Conservation (phyloP, 1,140 invertebrate genomes). For the Hestina assimilis region DNA sequence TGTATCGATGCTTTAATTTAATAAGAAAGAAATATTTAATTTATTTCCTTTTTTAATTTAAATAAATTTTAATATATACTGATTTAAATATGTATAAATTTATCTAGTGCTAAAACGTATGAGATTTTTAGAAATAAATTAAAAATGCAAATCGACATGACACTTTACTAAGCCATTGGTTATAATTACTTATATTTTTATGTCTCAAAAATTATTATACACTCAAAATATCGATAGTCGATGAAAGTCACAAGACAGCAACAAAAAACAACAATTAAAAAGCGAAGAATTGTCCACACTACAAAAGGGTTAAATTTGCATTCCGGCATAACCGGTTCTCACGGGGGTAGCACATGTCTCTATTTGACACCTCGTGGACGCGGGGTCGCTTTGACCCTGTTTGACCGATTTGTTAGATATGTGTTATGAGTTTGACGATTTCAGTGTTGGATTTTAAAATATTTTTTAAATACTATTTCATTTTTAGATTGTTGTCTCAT, state of each 20-base stretch:
- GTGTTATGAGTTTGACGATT: no score
- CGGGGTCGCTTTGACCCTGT: conserved; percentile 19
- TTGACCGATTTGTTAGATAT: not conserved
- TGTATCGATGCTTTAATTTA: conserved; percentile 10
- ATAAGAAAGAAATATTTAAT: no score
- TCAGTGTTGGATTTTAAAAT: not conserved
- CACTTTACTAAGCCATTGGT: not conserved
- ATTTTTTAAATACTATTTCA: not conserved
- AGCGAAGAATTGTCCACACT: conserved; percentile 59
- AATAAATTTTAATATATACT: no score
- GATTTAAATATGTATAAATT: no score
- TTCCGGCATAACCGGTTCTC: conserved; percentile 63
- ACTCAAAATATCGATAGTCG: conserved; percentile 38
- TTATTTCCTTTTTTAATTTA: no score
- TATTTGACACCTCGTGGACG: conserved; percentile 38
- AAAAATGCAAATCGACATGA: no score
- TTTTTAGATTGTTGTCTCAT: no score
- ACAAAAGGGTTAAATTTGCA: conserved; percentile 62
- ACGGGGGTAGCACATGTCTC: conserved; percentile 35
- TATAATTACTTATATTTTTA: not conserved
- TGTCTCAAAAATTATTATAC: not conserved
- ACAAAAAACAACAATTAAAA: conserved; percentile 57
- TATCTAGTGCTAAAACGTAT: no score
- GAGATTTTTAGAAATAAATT: no score
- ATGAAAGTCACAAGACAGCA: conserved; percentile 30